phyloP scores from a whole-genome alignment of 2,888 invertebrate genomes.

The Sphinx pinastri region DNA sequence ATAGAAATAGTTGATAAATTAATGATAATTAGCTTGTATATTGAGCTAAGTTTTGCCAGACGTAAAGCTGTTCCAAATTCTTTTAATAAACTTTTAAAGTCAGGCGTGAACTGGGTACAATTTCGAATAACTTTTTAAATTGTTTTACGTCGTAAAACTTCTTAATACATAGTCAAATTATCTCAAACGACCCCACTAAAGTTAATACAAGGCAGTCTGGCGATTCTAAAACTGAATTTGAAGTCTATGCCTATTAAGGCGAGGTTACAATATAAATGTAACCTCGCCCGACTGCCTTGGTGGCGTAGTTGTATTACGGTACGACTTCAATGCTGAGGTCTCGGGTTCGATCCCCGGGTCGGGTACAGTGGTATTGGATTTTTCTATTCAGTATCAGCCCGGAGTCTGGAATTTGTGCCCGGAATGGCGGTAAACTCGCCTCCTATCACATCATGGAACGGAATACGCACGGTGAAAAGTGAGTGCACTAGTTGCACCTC shows the following conservation, averaged over 20 bases:
- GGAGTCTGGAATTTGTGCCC: no score
- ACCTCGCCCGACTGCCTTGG: no score
- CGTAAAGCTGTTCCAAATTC: neutral
- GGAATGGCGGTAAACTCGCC: no score
- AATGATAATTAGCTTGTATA: neutral
- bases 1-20: neutral
- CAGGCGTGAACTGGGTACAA: neutral
- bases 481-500: no score
- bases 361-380: no score
- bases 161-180: constrained; percentile 1
- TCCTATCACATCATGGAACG: no score
- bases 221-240: neutral
- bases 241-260: constrained; percentile 21
- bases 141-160: neutral
- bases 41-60: neutral
- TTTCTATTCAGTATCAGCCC: no score
- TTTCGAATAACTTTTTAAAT: constrained; percentile 19
- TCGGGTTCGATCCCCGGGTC: no score
- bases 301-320: no score
- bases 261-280: constrained; percentile 28
- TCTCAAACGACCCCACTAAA: constrained; percentile 10
- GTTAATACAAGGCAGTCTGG: neutral
- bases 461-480: no score
- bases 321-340: no score
- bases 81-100: neutral